Base-by-base conservation (phyloP, 1,140 invertebrate genomes). In the Steinernema feltiae region DNA sequence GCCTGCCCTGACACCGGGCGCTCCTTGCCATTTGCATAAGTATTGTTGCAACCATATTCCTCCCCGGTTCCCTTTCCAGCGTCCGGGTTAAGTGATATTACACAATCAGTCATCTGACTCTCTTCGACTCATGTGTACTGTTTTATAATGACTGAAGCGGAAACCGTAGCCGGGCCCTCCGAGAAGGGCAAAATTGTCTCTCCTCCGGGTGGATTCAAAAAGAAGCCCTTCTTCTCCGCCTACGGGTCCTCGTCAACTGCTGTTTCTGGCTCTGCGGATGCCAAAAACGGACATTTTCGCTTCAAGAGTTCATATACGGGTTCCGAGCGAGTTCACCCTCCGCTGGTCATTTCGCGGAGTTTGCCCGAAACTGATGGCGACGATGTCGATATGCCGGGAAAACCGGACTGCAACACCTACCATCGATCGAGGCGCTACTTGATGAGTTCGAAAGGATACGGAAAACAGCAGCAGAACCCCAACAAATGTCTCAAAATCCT, bases 401-500 rank as follows among this genome's bases (percentile, higher is more conserved):
- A 63, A 27, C 53, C 53, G 53, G 53, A 63, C 53, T 63, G 53
- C 24, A 63, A 7, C 15, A 63, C 53, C 24, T 63, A 15, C 53
- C 53, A 63, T 63, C 53, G 53, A 63, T 63, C 53, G 24, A 7
- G 53, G 24, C 53, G 53, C 53, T 63, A 63, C 24, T 27, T 63
- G 24, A 63, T 63, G 15, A 63, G 53, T 63, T 63, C 53, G 7
- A 63, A 63, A 63, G 53, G 53, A 63, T 63, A 63, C 24, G 53
- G 15, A 27, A 63, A 27, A 63, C 53, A 63, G 24, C 53, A 63
- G 53, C 53, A 63, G 24, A 63, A 63, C 53, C 53, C 53, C 3
- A 63, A 27, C 53, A 63, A 63, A 27, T 63, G 53, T 27, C 53
- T 63, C 53, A 63, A 63, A 63, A 63, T 63, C 53, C 53, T 63